These are phyloP conservation scores for Patella caerulea DNA, from an alignment of 2,888 invertebrate genomes.

Conservation along the genomic window DNA sequence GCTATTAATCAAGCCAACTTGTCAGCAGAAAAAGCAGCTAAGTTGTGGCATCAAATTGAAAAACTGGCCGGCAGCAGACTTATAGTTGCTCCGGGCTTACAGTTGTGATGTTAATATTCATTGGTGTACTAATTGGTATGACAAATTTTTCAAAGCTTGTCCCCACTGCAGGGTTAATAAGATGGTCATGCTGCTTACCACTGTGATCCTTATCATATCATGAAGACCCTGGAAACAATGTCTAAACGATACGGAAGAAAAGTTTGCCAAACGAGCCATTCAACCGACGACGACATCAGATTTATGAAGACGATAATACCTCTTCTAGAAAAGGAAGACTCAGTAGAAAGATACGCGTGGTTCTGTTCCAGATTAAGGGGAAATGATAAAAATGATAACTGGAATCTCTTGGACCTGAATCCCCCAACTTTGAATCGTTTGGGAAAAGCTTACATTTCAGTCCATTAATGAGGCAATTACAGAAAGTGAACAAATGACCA, in stretches of 20 bases:
- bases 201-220: conserved; percentile 38
- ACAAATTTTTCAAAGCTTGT: conserved; percentile 45
- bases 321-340: conserved; percentile 34
- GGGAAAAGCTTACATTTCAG: conserved; percentile 37
- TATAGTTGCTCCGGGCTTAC: conserved; percentile 40
- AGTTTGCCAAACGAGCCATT: conserved; percentile 36
- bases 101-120: conserved; percentile 20
- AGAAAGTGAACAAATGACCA: too few relatives aligned
- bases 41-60: conserved; percentile 43
- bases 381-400: conserved; percentile 9
- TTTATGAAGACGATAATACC: conserved; percentile 41
- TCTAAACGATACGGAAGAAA: conserved; percentile 39
- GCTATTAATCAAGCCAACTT: conserved; percentile 43
- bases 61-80: conserved; percentile 30
- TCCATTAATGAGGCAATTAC: not conserved
- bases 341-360: conserved; percentile 40
- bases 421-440: conserved; percentile 26
- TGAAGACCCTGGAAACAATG: conserved; percentile 33
- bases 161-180: conserved; percentile 44
- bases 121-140: conserved; percentile 42
- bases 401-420: conserved; percentile 32
- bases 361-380: conserved; percentile 28
- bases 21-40: conserved; percentile 40
- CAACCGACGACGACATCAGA: conserved; percentile 28
- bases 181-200: conserved; percentile 44